Conservation (phyloP, 2,888 invertebrate species). For the Troilus luridus region DNA sequence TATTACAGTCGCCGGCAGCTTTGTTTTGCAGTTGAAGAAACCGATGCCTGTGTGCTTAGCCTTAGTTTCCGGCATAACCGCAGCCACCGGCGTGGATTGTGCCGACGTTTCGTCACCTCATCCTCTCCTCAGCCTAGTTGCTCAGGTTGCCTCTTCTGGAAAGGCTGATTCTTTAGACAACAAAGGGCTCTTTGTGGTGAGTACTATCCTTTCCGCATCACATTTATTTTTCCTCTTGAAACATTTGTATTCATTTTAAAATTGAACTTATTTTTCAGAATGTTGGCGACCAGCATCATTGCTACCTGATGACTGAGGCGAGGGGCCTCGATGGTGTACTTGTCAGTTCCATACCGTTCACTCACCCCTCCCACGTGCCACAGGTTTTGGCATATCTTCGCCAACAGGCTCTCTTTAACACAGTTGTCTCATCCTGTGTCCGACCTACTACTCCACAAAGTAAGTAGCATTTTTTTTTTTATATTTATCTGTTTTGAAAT, state of each 20-base stretch:
- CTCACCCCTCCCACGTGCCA: slow-evolving; percentile 93
- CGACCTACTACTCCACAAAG: slow-evolving; percentile 85
- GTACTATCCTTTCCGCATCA: slow-evolving; percentile 67
- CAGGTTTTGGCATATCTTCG: slow-evolving; percentile 87
- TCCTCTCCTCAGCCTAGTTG: slow-evolving; percentile 83
- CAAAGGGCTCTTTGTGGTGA: slow-evolving; percentile 87
- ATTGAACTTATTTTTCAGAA: slow-evolving; percentile 72
- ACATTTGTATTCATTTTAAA: neutral
- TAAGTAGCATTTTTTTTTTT: slow-evolving; percentile 67
- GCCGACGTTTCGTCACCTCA: slow-evolving; percentile 73
- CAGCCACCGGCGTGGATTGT: slow-evolving; percentile 72
- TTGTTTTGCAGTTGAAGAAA: slow-evolving; percentile 85
- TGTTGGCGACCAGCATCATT: slow-evolving; percentile 93
- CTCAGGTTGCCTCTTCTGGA: slow-evolving; percentile 83
- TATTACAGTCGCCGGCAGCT: slow-evolving; percentile 90
- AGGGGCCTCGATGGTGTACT: slow-evolving; percentile 82
- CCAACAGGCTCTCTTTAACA: slow-evolving; percentile 93
- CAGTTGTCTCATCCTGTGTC: slow-evolving; percentile 90
- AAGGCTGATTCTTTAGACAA: slow-evolving; percentile 70
- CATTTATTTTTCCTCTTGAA: neutral
- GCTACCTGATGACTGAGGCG: slow-evolving; percentile 92
- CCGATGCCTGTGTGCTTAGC: slow-evolving; percentile 89
- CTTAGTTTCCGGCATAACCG: slow-evolving; percentile 79
- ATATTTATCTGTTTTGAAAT: neutral
- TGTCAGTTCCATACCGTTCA: slow-evolving; percentile 89